These are phyloP conservation scores for Trachemys scripta DNA, from an alignment of 2,113 vertebrate species.

Conservation along the genomic window DNA sequence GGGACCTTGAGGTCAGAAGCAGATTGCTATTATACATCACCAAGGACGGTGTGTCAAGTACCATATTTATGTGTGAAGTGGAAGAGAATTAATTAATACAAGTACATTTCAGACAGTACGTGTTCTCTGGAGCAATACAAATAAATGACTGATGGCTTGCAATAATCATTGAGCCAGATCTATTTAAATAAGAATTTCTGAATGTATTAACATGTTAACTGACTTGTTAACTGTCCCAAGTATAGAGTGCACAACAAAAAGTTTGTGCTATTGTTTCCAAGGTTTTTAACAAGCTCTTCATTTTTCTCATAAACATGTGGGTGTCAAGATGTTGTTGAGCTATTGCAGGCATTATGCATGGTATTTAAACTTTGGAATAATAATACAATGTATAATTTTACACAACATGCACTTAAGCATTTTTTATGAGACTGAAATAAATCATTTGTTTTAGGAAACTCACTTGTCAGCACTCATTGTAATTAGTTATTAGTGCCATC, in stretches of 20 bases:
- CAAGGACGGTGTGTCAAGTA: conserved; percentile 48
- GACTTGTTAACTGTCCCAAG: conserved; percentile 46
- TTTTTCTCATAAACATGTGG: conserved; percentile 21
- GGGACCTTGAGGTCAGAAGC: conserved; percentile 31
- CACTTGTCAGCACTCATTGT: not conserved
- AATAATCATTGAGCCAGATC: conserved; percentile 37
- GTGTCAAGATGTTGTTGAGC: conserved; percentile 5
- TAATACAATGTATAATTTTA: conserved; percentile 11
- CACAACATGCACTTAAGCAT: not conserved
- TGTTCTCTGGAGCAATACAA: conserved; percentile 35
- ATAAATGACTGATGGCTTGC: conserved; percentile 26
- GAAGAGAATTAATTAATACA: conserved; percentile 47
- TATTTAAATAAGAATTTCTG: conserved; percentile 52
- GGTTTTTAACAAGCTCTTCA: conserved; percentile 32
- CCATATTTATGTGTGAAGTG: conserved; percentile 52
- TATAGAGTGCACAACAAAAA: conserved; percentile 3
- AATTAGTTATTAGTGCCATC: not conserved
- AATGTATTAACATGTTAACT: conserved; percentile 51
- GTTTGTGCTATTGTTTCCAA: not conserved
- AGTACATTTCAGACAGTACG: conserved; percentile 39
- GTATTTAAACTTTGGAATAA: conserved; percentile 14
- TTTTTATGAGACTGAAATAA: conserved; percentile 27
- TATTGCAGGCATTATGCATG: not conserved
- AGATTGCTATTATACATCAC: conserved; percentile 56
- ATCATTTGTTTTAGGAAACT: conserved; percentile 2